A percentile compares a stretch with the other conserved stretches of the same genome.
Evolutionary conservation across 2,888 invertebrate genomes (phyloP).

Genomic region (Parelbella ahira): DNA sequence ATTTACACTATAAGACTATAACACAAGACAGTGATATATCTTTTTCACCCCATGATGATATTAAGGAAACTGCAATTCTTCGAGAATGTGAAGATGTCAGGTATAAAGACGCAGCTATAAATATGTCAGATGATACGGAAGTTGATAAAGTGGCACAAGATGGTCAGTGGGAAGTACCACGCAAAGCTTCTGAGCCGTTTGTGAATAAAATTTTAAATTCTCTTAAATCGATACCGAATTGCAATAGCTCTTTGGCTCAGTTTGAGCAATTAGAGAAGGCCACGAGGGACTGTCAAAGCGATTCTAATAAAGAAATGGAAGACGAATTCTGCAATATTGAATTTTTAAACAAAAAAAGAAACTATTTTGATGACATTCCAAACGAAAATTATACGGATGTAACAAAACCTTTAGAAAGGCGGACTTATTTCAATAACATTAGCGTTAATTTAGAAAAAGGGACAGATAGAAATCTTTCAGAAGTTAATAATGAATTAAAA

Average conservation of each 20-base stretch:
- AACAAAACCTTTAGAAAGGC: slow-evolving; percentile 1
- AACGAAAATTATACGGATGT: slow-evolving; percentile 13
- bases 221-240: slow-evolving; percentile 38
- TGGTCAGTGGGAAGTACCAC: slow-evolving; percentile 19
- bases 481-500: slow-evolving; percentile 16
- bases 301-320: slow-evolving; percentile 28
- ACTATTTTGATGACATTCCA: slow-evolving; percentile 41
- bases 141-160: slow-evolving; percentile 19
- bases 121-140: slow-evolving; percentile 4
- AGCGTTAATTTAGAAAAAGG: slow-evolving; percentile 32
- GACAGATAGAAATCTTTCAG: slow-evolving; percentile 17
- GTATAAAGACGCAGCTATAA: not conserved
- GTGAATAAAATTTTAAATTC: slow-evolving; percentile 46
- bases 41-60: no score
- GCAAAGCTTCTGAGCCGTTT: slow-evolving; percentile 37
- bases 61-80: no score
- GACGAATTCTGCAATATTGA: slow-evolving; percentile 39
- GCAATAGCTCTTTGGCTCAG: slow-evolving; percentile 50
- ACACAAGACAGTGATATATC: slow-evolving; percentile 4
- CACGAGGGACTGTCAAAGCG: slow-evolving; percentile 33
- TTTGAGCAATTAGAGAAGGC: slow-evolving; percentile 58
- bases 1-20: slow-evolving; percentile 2
- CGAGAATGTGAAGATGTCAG: no score
- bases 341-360: slow-evolving; percentile 44
- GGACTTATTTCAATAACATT: slow-evolving; percentile 43